Evolutionary conservation across 1,140 invertebrate species (phyloP).

Genomic region (Papilio machaon): DNA sequence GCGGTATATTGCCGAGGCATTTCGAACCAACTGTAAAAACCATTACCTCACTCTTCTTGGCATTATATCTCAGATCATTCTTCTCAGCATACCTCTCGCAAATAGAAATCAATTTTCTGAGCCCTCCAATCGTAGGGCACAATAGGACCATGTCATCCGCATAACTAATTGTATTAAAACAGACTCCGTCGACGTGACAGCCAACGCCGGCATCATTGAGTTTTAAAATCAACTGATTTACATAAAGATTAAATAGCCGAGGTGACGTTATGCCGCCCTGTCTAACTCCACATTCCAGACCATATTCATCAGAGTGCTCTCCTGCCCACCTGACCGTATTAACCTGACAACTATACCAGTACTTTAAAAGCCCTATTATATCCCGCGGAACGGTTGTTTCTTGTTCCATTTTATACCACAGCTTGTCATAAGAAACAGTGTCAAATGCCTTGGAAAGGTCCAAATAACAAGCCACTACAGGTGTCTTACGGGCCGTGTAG

Average conservation of each 20-base stretch:
- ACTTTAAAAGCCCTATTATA: neutral
- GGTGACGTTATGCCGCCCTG: constrained; percentile 39
- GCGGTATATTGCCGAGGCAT: too few relatives aligned
- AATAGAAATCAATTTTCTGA: constrained; percentile 30
- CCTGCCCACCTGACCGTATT: constrained; percentile 39
- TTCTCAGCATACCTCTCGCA: constrained; percentile 35
- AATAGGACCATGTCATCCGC: constrained; percentile 38
- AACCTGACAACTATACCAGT: constrained; percentile 37
- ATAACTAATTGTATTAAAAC: constrained; percentile 42
- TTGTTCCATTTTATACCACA: constrained; percentile 31
- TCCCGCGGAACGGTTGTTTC: constrained; percentile 15
- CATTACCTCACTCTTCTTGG: constrained; percentile 17
- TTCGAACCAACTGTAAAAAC: neutral
- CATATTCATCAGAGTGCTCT: constrained; percentile 24
- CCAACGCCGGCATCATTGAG: constrained; percentile 33
- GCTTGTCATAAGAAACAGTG: constrained; percentile 14
- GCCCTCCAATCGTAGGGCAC: constrained; percentile 15
- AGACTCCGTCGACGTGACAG: constrained; percentile 28
- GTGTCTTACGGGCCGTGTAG: constrained; percentile 38
- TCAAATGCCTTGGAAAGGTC: constrained; percentile 39
- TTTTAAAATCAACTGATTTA: constrained; percentile 33
- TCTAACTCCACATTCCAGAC: constrained; percentile 38
- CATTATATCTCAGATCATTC: neutral
- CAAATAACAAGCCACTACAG: constrained; percentile 33
- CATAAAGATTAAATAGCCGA: constrained; percentile 38